These are phyloP conservation scores for Nephrotoma flavescens DNA, from an alignment of 2,888 invertebrate genomes.

Conservation along the genomic window DNA sequence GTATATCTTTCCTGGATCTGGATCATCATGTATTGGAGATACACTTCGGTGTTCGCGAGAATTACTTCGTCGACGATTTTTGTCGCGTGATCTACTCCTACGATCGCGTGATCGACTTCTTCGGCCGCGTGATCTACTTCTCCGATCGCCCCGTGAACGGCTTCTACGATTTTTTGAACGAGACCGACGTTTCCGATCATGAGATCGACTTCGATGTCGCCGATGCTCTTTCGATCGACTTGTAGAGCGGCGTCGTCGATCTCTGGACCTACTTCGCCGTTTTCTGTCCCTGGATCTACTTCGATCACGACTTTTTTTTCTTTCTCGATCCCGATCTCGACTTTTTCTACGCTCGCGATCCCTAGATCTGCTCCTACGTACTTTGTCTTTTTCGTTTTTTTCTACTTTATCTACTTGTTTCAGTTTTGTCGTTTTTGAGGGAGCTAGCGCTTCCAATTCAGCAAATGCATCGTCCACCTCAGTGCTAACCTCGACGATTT, in stretches of 20 bases:
- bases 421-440: slow-evolving; percentile 35
- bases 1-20: slow-evolving; percentile 75
- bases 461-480: slow-evolving; percentile 72
- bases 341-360: slow-evolving; percentile 7
- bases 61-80: slow-evolving; percentile 11
- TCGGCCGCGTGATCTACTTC: slow-evolving; percentile 10
- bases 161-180: slow-evolving; percentile 17
- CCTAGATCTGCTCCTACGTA: neutral
- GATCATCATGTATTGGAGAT: slow-evolving; percentile 47
- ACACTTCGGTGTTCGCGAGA: slow-evolving; percentile 17
- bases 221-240: slow-evolving; percentile 10
- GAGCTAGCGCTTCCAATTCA: slow-evolving; percentile 70
- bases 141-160: slow-evolving; percentile 17
- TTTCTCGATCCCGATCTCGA: slow-evolving; percentile 17
- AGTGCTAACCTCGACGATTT: slow-evolving; percentile 21
- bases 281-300: slow-evolving; percentile 17
- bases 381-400: slow-evolving; percentile 13
- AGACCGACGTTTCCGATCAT: slow-evolving; percentile 19
- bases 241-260: slow-evolving; percentile 6
- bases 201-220: slow-evolving; percentile 22
- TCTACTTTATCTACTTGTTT: slow-evolving; percentile 18
- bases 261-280: slow-evolving; percentile 4
- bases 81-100: slow-evolving; percentile 14
- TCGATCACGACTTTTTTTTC: slow-evolving; percentile 15
- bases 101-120: slow-evolving; percentile 8